These are phyloP conservation scores for Aphaenogaster rudis DNA, from an alignment of 1,140 invertebrate genomes.

Conservation along the genomic window DNA sequence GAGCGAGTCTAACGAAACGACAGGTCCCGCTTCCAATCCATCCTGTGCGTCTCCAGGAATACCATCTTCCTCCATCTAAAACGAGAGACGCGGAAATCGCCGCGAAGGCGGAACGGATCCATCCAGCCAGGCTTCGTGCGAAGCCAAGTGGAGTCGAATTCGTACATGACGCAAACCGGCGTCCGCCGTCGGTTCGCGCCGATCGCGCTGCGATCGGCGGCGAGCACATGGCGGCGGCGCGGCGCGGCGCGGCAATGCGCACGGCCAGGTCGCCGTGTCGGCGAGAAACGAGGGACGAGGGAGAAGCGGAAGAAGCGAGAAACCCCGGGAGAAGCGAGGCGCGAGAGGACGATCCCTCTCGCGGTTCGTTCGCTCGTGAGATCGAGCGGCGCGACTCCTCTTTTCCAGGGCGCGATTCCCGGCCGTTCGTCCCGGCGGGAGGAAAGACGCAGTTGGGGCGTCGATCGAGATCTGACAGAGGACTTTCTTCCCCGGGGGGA, in stretches of 20 bases:
- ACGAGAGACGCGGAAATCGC: neutral
- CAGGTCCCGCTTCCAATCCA: neutral
- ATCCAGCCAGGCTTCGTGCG: neutral
- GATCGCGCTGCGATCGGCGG: conserved; percentile 34
- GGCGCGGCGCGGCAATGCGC: neutral
- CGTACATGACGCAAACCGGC: neutral
- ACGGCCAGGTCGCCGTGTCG: neutral
- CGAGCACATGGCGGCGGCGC: conserved; percentile 50
- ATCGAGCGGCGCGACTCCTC: too few relatives aligned
- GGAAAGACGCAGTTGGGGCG: too few relatives aligned
- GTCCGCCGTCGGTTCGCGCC: neutral
- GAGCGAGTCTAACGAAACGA: too few relatives aligned
- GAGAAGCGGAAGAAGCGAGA: neutral
- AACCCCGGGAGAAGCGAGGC: neutral
- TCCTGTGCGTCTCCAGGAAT: neutral
- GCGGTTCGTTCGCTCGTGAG: too few relatives aligned
- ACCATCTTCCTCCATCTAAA: neutral
- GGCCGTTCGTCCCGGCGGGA: too few relatives aligned
- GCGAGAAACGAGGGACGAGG: neutral
- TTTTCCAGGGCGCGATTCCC: too few relatives aligned
- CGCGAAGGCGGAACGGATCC: too few relatives aligned
- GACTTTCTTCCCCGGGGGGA: neutral
- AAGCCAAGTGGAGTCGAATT: neutral
- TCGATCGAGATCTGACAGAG: neutral
- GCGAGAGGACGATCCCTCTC: too few relatives aligned